These are phyloP conservation scores for Propithecus deckenii DNA, from an alignment of 2,797 vertebrate genomes.

Conservation along the genomic window DNA sequence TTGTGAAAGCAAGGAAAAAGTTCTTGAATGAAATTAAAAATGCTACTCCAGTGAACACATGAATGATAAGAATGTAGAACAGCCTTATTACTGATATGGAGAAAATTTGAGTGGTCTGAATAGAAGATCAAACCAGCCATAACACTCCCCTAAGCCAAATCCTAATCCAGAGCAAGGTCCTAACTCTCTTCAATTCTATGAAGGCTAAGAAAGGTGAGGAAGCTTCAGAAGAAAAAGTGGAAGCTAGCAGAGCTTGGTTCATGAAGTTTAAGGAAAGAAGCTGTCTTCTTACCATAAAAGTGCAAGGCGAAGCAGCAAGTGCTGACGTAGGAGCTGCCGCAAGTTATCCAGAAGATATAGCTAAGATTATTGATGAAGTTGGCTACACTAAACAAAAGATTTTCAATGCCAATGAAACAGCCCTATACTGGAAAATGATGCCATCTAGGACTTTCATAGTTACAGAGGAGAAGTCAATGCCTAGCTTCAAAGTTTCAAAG, in stretches of 20 bases:
- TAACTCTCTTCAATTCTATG: not conserved
- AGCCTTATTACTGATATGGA: not conserved
- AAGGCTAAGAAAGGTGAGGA: not conserved
- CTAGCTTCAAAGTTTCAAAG: not conserved
- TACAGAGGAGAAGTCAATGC: not conserved
- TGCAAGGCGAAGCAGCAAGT: not conserved
- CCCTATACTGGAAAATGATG: not conserved
- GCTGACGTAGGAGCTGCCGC: not conserved
- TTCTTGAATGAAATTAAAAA: not conserved
- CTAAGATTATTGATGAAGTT: not conserved
- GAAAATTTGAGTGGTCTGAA: not conserved
- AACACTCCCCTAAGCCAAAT: not conserved
- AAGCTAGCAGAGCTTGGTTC: not conserved
- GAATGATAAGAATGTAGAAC: not conserved
- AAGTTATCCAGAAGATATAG: not conserved
- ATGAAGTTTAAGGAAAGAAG: not conserved
- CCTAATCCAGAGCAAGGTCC: not conserved
- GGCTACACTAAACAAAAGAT: not conserved
- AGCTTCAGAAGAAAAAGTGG: not conserved
- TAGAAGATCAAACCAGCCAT: not conserved
- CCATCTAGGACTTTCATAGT: not conserved
- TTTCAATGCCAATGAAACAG: too few species aligned
- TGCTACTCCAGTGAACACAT: not conserved
- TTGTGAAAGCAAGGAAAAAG: not conserved
- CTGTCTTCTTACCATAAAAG: not conserved